These are phyloP conservation scores for Notechis scutatus DNA, from an alignment of 2,113 vertebrate genomes.

Conservation along the genomic window DNA sequence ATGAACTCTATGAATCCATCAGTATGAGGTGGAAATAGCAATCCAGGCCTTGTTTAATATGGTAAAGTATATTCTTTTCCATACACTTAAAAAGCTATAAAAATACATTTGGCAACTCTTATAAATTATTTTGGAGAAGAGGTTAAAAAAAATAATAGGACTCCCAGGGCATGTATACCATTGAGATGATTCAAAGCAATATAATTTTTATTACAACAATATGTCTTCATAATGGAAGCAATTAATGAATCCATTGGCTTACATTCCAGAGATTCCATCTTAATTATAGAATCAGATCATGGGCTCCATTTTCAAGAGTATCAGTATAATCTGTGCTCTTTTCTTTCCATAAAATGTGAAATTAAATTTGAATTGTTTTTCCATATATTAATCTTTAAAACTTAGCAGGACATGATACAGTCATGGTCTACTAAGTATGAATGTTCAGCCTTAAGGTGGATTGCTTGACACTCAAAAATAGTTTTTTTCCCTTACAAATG, in stretches of 20 bases:
- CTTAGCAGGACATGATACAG: not conserved
- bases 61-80: not conserved
- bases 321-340: constrained; percentile 7
- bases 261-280: constrained; percentile 36
- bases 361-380: constrained; percentile 8
- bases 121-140: not conserved
- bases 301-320: constrained; percentile 2
- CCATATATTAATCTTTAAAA: not conserved
- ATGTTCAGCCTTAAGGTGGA: constrained; percentile 22
- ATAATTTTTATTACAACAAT: constrained; percentile 33
- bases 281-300: constrained; percentile 16
- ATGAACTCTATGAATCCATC: not conserved
- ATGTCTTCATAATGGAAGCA: constrained; percentile 30
- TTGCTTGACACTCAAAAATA: not conserved
- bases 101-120: constrained; percentile 25
- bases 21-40: not conserved
- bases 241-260: constrained; percentile 54
- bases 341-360: not conserved
- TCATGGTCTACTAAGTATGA: not conserved
- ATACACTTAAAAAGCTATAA: not conserved
- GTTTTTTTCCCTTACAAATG: not conserved
- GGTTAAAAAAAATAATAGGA: not conserved
- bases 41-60: constrained; percentile 14
- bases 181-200: constrained; percentile 40
- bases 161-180: not conserved